These are phyloP conservation scores for Eupithecia subumbrata DNA, from an alignment of 2,888 invertebrate genomes.

Conservation along the genomic window DNA sequence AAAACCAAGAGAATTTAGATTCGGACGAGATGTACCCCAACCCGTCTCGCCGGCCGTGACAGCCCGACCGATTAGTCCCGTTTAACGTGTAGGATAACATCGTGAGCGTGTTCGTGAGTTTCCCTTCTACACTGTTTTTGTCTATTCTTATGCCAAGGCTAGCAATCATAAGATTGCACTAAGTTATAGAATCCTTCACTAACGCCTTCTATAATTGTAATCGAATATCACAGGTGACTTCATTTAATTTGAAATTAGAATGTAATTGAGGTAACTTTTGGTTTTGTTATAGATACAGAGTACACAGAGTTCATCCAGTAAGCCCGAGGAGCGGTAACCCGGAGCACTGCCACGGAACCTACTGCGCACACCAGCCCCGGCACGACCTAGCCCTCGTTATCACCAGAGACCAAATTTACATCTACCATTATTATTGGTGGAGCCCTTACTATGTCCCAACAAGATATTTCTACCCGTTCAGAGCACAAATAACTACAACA, in stretches of 20 bases:
- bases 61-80: too few relatives aligned
- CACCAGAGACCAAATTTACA: slow-evolving; percentile 56
- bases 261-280: background rate
- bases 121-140: too few relatives aligned
- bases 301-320: slow-evolving; percentile 7
- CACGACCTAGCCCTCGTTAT: slow-evolving; percentile 60
- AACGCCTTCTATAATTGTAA: too few relatives aligned
- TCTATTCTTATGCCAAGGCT: too few relatives aligned
- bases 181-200: too few relatives aligned
- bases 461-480: slow-evolving; percentile 49
- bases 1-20: too few relatives aligned
- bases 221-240: too few relatives aligned
- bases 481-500: slow-evolving; percentile 35
- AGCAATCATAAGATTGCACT: too few relatives aligned
- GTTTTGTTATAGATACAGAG: slow-evolving; percentile 22
- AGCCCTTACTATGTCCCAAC: background rate
- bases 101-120: too few relatives aligned
- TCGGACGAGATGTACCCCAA: too few relatives aligned
- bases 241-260: background rate
- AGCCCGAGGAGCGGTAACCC: slow-evolving; percentile 46
- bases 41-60: too few relatives aligned
- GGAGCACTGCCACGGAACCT: slow-evolving; percentile 65
- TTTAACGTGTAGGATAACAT: too few relatives aligned
- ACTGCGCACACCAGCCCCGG: slow-evolving; percentile 58
- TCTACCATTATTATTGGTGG: slow-evolving; percentile 36